phyloP scores from a whole-genome alignment of 2,888 invertebrate species.

The Bembecia ichneumoniformis region DNA sequence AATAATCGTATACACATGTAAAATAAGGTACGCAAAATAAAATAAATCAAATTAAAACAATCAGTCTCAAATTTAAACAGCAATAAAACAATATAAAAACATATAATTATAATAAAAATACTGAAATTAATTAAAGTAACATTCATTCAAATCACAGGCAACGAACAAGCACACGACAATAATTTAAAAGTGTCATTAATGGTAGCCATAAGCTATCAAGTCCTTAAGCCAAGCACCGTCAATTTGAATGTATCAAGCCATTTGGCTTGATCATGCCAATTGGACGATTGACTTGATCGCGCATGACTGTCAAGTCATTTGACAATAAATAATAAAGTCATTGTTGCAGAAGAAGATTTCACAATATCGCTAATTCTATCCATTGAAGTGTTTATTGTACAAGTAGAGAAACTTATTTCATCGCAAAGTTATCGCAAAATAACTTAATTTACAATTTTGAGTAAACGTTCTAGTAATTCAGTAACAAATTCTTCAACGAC shows the following conservation, averaged over 20 bases:
- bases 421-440: background rate
- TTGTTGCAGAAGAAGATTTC: background rate
- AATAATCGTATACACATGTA: conserved; percentile 2
- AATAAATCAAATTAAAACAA: background rate
- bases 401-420: background rate
- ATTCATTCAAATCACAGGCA: conserved; percentile 2
- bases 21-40: conserved; percentile 8
- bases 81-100: background rate
- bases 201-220: no score
- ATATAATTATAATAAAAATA: background rate
- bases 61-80: background rate
- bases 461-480: background rate
- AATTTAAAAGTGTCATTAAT: background rate
- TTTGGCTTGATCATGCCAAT: no score
- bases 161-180: background rate
- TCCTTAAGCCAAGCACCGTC: no score
- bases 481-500: conserved; percentile 12
- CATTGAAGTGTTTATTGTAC: background rate
- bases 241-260: no score
- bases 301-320: background rate
- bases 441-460: conserved; percentile 15
- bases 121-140: background rate
- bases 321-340: background rate
- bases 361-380: background rate
- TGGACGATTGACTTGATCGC: no score